phyloP scores from a whole-genome alignment of 1,140 invertebrate genomes.

The Oedothorax gibbosus region DNA sequence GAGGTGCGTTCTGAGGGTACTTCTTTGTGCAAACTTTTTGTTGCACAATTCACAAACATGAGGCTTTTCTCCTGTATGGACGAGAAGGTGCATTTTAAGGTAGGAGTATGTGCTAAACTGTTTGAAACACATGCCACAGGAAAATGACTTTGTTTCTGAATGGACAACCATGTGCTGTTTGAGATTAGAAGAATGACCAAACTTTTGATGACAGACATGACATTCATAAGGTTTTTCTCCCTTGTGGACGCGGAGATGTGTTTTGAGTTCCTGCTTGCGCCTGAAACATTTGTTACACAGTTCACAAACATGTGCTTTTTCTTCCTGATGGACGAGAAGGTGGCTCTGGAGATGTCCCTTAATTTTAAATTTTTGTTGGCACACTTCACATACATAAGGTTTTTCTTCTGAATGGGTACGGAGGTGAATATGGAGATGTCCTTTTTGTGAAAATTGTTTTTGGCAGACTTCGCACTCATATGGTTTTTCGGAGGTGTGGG shows the following conservation, averaged over 20 bases:
- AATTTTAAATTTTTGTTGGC: no score
- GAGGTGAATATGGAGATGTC: constrained; percentile 61
- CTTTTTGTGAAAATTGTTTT: constrained; percentile 72
- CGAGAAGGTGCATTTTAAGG: constrained; percentile 80
- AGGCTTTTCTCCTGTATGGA: constrained; percentile 80
- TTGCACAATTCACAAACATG: constrained; percentile 81
- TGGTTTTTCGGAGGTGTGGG: background rate
- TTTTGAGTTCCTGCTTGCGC: no score
- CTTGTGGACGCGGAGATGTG: no score
- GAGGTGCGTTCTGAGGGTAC: no score
- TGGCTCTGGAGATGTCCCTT: no score
- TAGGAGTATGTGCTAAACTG: constrained; percentile 73
- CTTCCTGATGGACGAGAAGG: no score
- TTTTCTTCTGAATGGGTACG: no score
- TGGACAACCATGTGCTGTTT: constrained; percentile 81
- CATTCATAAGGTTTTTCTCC: no score
- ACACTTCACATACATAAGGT: no score
- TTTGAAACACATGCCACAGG: constrained; percentile 70
- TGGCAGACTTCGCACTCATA: constrained; percentile 73
- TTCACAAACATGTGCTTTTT: no score
- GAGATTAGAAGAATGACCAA: constrained; percentile 43
- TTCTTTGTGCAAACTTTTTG: constrained; percentile 65
- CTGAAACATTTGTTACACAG: no score
- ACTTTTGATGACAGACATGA: no score
- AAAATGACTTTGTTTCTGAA: constrained; percentile 77